These are phyloP conservation scores for Kryptolebias ocellatus DNA, from an alignment of 2,797 vertebrate genomes.

Conservation along the genomic window DNA sequence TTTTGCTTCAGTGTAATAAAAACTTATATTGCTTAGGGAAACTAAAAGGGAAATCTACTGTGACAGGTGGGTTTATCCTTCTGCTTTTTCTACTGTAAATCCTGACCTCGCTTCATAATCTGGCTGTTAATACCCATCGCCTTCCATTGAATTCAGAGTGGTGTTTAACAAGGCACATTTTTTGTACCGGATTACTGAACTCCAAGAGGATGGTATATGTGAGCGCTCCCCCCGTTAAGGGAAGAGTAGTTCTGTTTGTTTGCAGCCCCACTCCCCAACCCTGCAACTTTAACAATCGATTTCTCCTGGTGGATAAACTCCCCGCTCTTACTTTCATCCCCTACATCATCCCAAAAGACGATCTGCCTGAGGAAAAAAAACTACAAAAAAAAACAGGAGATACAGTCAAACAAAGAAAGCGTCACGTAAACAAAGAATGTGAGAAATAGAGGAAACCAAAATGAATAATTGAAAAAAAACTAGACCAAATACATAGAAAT, in stretches of 20 bases:
- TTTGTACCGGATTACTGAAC: slow-evolving; percentile 17
- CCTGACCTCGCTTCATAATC: slow-evolving; percentile 10
- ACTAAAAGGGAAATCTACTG: not conserved
- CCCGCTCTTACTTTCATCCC: slow-evolving; percentile 7
- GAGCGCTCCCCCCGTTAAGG: slow-evolving; percentile 9
- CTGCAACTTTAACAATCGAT: slow-evolving; percentile 61
- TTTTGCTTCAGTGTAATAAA: slow-evolving; percentile 5
- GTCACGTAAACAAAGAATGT: slow-evolving; percentile 27
- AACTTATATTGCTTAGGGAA: slow-evolving; percentile 25
- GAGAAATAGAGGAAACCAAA: slow-evolving; percentile 2
- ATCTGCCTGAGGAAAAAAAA: slow-evolving; percentile 25
- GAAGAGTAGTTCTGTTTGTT: slow-evolving; percentile 31
- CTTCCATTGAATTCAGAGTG: slow-evolving; percentile 35
- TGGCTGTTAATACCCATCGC: not conserved
- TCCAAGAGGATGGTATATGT: slow-evolving; percentile 8
- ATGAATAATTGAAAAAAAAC: not conserved
- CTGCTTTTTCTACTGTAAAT: slow-evolving; percentile 24
- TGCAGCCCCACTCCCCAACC: slow-evolving; percentile 26
- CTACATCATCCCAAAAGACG: slow-evolving; percentile 46
- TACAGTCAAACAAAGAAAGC: slow-evolving; percentile 40
- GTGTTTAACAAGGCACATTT: slow-evolving; percentile 31
- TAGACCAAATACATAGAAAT: not conserved
- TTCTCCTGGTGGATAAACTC: slow-evolving; percentile 37
- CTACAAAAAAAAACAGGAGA: not conserved
- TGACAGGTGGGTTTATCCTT: slow-evolving; percentile 29